Base-by-base conservation (phyloP, 1,140 invertebrate species). In the Aradophagus sp. region DNA sequence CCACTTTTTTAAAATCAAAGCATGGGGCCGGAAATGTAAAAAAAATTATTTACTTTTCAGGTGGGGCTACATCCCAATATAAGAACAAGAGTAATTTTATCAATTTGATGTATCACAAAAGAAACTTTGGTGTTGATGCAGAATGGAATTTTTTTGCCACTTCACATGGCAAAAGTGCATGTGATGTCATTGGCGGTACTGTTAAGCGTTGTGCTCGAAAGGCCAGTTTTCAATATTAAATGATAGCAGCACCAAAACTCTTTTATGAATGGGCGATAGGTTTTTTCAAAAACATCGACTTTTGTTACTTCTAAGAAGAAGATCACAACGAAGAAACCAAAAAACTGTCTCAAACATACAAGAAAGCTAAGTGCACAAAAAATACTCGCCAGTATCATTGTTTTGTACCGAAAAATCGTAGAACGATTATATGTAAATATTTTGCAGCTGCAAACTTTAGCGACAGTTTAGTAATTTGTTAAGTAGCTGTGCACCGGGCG, bases 51-150 rank as follows among this genome's bases (percentile, higher is more conserved):
- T 31, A 31, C n/a, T 42, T 27, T 14, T 42, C 39, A 5, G 39
- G 27, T n/a, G 11, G 39, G 12, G 39, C 39, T 7, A 11, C 23
- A 12, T 42, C 39, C 1, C 39, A 27, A n/a, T 42, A 42, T 11
- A 31, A 5, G n/a, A 31, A 31, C n/a, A 31, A 31, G n/a, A 31
- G 29, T 10, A 31, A 31, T 31, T 26, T 39, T 19, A 11, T 39
- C 2, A 39, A 39, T 39, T 20, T 39, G 4, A 11, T 39, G 3
- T 11, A 39, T 39, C 36, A 39, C 15, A 10, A 39, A 39, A 31
- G n/a, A 31, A 10, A 11, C n/a, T 31, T 31, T 31, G 29, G 29
- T 31, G 5, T 31, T 31, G 5, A 6, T 3, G 29, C 29, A 31
- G 29, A 31, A 11, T 31, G 29, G 29, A 4, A 6, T 23, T 31